Conservation (phyloP, 2,888 invertebrate species). For the Drosophila monieri region DNA sequence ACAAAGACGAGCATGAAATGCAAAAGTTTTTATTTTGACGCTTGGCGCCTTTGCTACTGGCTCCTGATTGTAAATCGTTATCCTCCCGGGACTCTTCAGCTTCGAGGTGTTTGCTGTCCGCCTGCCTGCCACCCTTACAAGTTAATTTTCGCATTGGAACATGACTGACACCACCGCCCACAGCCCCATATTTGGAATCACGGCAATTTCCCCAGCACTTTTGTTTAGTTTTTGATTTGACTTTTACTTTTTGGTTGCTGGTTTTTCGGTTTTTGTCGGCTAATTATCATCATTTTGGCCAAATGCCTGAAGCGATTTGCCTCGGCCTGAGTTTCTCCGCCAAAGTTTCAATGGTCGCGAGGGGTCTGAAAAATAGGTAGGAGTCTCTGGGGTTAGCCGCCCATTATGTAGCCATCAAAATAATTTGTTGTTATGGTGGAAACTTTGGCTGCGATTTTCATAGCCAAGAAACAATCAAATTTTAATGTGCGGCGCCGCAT, state of each 20-base stretch:
- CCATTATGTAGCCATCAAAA: slow-evolving; percentile 79
- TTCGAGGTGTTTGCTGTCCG: slow-evolving; percentile 53
- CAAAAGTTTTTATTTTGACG: slow-evolving; percentile 76
- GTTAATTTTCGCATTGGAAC: slow-evolving; percentile 81
- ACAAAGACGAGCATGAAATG: slow-evolving; percentile 76
- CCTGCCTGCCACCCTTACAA: slow-evolving; percentile 65
- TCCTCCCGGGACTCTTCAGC: slow-evolving; percentile 61
- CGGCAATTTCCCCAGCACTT: slow-evolving; percentile 67
- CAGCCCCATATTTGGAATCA: neutral
- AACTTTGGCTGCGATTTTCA: slow-evolving; percentile 77
- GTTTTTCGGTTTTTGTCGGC: slow-evolving; percentile 57
- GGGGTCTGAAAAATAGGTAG: slow-evolving; percentile 4
- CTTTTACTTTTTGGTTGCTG: slow-evolving; percentile 64
- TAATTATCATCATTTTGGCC: slow-evolving; percentile 81
- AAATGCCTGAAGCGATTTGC: slow-evolving; percentile 73
- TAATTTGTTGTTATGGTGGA: slow-evolving; percentile 70
- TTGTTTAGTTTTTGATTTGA: slow-evolving; percentile 80
- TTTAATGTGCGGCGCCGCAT: slow-evolving; percentile 76
- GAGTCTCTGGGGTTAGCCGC: slow-evolving; percentile 18
- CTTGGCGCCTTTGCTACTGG: slow-evolving; percentile 54
- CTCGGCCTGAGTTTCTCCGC: slow-evolving; percentile 45
- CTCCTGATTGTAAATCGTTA: slow-evolving; percentile 82
- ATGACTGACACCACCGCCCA: slow-evolving; percentile 55
- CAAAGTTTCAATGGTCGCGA: slow-evolving; percentile 51
- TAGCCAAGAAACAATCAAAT: slow-evolving; percentile 72